These are phyloP conservation scores for Mnemiopsis leidyi DNA, from an alignment of 37 sponge, comb jelly and placozoan genomes.

Conservation along the genomic window DNA sequence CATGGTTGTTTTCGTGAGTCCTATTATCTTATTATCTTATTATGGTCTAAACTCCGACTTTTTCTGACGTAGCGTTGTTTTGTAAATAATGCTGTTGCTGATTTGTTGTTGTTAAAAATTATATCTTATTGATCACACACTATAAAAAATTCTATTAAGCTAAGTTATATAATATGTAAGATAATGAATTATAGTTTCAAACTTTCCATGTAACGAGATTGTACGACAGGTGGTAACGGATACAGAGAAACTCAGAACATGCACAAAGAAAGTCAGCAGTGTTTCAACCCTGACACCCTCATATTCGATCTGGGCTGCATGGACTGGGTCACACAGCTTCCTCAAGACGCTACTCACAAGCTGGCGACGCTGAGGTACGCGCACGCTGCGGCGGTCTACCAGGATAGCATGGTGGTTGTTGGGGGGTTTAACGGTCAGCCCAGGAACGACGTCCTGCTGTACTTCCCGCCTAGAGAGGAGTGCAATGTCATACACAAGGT, in stretches of 20 bases:
- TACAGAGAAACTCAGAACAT: too few relatives aligned
- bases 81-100: too few relatives aligned
- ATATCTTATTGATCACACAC: too few relatives aligned
- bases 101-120: too few relatives aligned
- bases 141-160: too few relatives aligned
- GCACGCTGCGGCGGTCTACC: not conserved
- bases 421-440: conserved; percentile 38
- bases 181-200: too few relatives aligned
- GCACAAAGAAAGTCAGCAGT: not conserved
- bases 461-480: conserved; percentile 1
- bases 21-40: too few relatives aligned
- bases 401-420: not conserved
- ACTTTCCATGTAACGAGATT: too few relatives aligned
- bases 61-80: too few relatives aligned
- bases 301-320: conserved; percentile 56
- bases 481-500: not conserved
- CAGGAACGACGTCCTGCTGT: not conserved
- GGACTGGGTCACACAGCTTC: not conserved
- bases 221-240: not conserved
- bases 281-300: not conserved
- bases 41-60: too few relatives aligned
- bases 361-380: not conserved
- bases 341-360: not conserved
- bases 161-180: too few relatives aligned
- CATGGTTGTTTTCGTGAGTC: not conserved